phyloP scores from a whole-genome alignment of 2,113 vertebrate species.

The Sinocyclocheilus rhinocerous region DNA sequence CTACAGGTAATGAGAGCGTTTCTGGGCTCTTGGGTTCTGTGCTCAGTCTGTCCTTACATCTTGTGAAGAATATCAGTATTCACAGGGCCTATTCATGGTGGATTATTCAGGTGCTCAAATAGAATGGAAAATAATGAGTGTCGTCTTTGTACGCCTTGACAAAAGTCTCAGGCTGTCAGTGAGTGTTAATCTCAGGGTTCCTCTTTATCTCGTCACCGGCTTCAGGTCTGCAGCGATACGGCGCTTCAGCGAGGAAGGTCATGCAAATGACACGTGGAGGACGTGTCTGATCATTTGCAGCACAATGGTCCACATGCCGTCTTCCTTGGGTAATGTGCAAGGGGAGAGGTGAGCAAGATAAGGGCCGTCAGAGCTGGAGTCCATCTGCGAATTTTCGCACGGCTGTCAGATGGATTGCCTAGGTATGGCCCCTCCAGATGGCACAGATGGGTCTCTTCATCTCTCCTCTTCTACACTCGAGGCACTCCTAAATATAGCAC shows the following conservation, averaged over 20 bases:
- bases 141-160: slow-evolving; percentile 50
- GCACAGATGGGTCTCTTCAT: slow-evolving; percentile 46
- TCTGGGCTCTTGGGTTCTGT: not conserved
- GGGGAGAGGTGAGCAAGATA: slow-evolving; percentile 40
- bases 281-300: slow-evolving; percentile 58
- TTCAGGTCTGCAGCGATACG: slow-evolving; percentile 49
- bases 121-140: slow-evolving; percentile 52
- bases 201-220: slow-evolving; percentile 57
- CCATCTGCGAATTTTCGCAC: slow-evolving; percentile 7
- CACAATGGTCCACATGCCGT: slow-evolving; percentile 48
- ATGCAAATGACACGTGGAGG: slow-evolving; percentile 42
- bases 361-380: slow-evolving; percentile 33
- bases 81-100: slow-evolving; percentile 53
- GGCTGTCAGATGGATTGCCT: slow-evolving; percentile 22
- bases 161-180: slow-evolving; percentile 64
- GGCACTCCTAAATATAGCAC: slow-evolving; percentile 40
- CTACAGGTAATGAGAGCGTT: slow-evolving; percentile 7
- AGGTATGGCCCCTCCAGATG: slow-evolving; percentile 36
- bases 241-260: slow-evolving; percentile 48
- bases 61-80: slow-evolving; percentile 62
- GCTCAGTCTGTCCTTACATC: slow-evolving; percentile 45
- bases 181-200: slow-evolving; percentile 60
- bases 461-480: slow-evolving; percentile 6
- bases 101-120: slow-evolving; percentile 64
- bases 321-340: not conserved